Conservation (phyloP, 2,797 vertebrate genomes). For the Graptemys geographica region DNA sequence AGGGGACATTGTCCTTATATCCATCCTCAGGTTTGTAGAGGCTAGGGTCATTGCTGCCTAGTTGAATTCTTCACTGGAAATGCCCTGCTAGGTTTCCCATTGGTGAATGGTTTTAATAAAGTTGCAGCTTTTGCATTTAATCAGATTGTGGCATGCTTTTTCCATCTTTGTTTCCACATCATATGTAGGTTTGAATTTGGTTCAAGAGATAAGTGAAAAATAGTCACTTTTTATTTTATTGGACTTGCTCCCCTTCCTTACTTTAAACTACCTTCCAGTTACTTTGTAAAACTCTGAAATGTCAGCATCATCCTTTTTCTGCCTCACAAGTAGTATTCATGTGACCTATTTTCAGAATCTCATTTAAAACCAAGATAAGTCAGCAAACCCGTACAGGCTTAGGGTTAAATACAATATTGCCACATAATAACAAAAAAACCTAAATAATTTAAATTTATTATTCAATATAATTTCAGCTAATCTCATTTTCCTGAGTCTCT, state of each 20-base stretch:
- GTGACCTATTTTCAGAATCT: background rate
- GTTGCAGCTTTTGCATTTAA: background rate
- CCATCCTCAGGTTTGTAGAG: background rate
- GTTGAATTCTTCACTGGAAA: background rate
- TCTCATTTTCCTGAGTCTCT: background rate
- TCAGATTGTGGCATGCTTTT: background rate
- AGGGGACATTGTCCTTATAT: too few species aligned
- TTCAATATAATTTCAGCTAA: slow-evolving; percentile 1
- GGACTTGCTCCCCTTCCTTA: background rate
- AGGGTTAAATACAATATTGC: background rate
- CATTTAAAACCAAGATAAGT: slow-evolving; percentile 5
- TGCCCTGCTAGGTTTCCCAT: background rate
- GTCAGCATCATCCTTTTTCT: background rate
- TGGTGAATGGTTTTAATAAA: background rate
- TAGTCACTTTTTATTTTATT: background rate
- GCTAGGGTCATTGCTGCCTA: background rate
- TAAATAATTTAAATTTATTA: background rate
- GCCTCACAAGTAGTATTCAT: background rate
- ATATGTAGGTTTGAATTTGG: background rate
- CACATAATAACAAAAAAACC: background rate
- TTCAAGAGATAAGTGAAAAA: background rate
- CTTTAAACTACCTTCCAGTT: background rate
- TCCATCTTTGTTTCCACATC: background rate
- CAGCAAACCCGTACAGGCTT: background rate
- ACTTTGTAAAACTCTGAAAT: background rate